phyloP scores from a whole-genome alignment of 2,113 vertebrate species.

The Microtus pennsylvanicus region DNA sequence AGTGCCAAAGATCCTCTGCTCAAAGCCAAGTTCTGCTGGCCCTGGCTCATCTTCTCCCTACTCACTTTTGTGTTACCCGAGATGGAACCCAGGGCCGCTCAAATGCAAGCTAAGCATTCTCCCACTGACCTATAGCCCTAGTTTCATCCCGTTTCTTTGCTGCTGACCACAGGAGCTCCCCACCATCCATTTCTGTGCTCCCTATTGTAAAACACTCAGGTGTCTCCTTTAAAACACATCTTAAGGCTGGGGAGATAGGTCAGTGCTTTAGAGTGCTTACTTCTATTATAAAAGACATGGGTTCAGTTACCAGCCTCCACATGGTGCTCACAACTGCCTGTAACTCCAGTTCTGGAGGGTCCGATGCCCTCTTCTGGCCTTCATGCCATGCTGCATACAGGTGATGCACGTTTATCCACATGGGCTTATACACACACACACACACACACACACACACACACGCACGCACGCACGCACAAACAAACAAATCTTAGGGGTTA shows the following conservation, averaged over 20 bases:
- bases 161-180: too few relatives aligned
- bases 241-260: not conserved
- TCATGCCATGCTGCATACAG: not conserved
- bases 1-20: too few relatives aligned
- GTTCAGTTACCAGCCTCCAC: not conserved
- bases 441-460: not conserved
- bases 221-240: not conserved
- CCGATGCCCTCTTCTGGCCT: not conserved
- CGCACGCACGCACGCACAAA: too few relatives aligned
- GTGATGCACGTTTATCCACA: not conserved
- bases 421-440: not conserved
- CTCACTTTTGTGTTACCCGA: not conserved
- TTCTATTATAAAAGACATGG: not conserved
- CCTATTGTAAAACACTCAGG: not conserved
- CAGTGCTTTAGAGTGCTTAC: not conserved
- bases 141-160: not conserved
- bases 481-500: too few relatives aligned
- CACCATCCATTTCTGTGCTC: not conserved
- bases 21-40: not conserved
- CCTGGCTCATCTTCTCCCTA: not conserved
- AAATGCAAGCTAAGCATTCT: not conserved
- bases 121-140: not conserved
- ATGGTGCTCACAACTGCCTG: not conserved
- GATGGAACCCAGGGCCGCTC: too few relatives aligned
- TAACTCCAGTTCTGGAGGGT: not conserved